Percentiles rank a stretch among this genome's conserved stretches.
phyloP scores from a whole-genome alignment of 2,888 invertebrate genomes.

The Strigamia crassipes region DNA sequence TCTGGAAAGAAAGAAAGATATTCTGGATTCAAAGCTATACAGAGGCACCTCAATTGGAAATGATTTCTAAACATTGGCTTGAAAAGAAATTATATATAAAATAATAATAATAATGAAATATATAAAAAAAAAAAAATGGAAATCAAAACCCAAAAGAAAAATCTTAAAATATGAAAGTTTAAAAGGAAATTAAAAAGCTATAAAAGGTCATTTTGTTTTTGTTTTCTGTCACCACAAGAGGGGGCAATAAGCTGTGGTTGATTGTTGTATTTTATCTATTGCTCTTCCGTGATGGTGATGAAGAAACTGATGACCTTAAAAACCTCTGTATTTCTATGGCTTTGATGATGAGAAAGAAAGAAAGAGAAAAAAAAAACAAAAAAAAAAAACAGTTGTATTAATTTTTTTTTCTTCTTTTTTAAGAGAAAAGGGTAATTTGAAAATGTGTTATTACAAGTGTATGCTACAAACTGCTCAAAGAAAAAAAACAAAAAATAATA shows the following conservation, averaged over 20 bases:
- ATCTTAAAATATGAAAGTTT: too few relatives aligned
- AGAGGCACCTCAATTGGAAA: slow-evolving; percentile 23
- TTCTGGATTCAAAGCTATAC: slow-evolving; percentile 29
- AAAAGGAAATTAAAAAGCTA: neutral
- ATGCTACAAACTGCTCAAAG: slow-evolving; percentile 31
- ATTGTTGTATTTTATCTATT: slow-evolving; percentile 35
- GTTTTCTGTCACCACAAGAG: neutral
- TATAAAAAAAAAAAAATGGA: neutral
- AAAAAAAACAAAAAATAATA: neutral
- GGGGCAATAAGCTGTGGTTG: neutral
- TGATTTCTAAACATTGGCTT: neutral
- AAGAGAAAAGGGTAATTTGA: neutral
- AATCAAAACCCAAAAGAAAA: neutral
- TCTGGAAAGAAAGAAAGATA: slow-evolving; percentile 33
- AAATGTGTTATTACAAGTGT: slow-evolving; percentile 19
- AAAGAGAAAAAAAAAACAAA: too few relatives aligned
- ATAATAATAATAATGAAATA: too few relatives aligned
- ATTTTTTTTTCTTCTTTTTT: slow-evolving; percentile 12
- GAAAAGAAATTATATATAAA: neutral
- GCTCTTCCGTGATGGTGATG: neutral
- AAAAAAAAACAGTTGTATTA: slow-evolving; percentile 27
- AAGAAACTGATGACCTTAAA: neutral
- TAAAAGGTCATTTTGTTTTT: slow-evolving; percentile 1
- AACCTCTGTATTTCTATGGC: slow-evolving; percentile 42
- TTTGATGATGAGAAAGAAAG: neutral